Evolutionary conservation across 2,797 vertebrate genomes (phyloP), one percentile per base, ranked within the genome.

Genomic region (Scarus forsteni): DNA sequence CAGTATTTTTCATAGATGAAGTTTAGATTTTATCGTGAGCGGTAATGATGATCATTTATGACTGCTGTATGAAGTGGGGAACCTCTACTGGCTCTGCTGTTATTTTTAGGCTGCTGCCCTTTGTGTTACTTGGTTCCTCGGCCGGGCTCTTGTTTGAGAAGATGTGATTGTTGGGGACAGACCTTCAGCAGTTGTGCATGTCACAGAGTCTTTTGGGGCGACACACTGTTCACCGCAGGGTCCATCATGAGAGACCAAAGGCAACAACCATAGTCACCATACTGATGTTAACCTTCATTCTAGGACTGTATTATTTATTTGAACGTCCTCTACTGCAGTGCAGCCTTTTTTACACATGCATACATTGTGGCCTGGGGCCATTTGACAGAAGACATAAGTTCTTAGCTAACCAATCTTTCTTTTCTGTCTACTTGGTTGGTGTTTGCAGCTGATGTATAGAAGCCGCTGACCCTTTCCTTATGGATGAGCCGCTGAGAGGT

Each of bases 121-220:
- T 88, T 90, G 81, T 86, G 85, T 73, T 85, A 65, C 85, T 85
- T 73, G 77, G 46, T 75, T 84, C 80, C 82, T 80, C 55, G 77
- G 77, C 54, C 59, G 5, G 43, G 77, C 74, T 56, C 81, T 63
- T 83, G 46, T 66, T 71, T 44, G 36, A 75, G 85, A 73, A 87
- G 90, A 93, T 38, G 77, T 91, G 83, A 93, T 93, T 73, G 76
- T 79, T 83, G 64, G 86, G 89, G 92, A 93, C 89, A 90, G 82
- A 63, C 89, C 86, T 91, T 92, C 91, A 91, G 89, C 88, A 89
- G 88, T 86, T 44, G 86, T 92, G 89, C 90, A 75, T 87, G 90
- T 93, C 90, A 92, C 63, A 6, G 65, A 60, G 69, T 71, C 83
- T 84, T 51, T 34, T 75, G 84, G 79, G 84, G 84, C 74, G 72